Evolutionary conservation across 2,797 vertebrate genomes (phyloP).

Genomic region (Eurystomus glaucurus): DNA sequence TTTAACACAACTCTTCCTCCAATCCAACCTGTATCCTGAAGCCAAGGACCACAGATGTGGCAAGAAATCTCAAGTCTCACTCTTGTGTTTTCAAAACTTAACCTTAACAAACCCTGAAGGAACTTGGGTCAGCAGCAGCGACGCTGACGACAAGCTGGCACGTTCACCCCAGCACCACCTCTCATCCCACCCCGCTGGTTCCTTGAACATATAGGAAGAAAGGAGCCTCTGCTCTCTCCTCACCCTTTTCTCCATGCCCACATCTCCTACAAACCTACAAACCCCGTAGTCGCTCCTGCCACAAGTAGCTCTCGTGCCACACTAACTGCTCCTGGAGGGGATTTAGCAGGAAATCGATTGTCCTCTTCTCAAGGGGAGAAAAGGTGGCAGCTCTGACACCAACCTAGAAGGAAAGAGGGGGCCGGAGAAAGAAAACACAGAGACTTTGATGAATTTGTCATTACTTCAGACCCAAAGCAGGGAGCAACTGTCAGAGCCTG

Average conservation of each 20-base stretch:
- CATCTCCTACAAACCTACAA: neutral
- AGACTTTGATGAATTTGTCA: neutral
- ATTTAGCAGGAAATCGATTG: neutral
- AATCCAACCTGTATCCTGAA: neutral
- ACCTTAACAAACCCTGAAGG: neutral
- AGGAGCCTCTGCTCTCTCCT: neutral
- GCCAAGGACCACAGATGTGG: neutral
- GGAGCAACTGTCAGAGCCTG: neutral
- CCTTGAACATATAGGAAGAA: neutral
- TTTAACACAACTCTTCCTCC: neutral
- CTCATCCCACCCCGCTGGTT: neutral
- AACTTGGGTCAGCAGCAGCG: neutral
- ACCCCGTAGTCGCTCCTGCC: neutral
- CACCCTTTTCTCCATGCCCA: neutral
- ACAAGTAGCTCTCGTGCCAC: neutral
- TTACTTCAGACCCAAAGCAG: neutral
- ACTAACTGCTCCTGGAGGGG: neutral
- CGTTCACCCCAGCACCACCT: neutral
- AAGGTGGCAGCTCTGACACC: neutral
- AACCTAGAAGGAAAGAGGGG: neutral
- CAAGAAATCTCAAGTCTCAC: neutral
- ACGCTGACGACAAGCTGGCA: accelerated
- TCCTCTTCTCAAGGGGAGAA: neutral
- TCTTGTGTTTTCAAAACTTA: neutral
- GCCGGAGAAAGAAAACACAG: neutral